Evolutionary conservation across 2,797 vertebrate species (phyloP), one percentile per base, ranked within the genome.

Genomic region (Rachycentron canadum): DNA sequence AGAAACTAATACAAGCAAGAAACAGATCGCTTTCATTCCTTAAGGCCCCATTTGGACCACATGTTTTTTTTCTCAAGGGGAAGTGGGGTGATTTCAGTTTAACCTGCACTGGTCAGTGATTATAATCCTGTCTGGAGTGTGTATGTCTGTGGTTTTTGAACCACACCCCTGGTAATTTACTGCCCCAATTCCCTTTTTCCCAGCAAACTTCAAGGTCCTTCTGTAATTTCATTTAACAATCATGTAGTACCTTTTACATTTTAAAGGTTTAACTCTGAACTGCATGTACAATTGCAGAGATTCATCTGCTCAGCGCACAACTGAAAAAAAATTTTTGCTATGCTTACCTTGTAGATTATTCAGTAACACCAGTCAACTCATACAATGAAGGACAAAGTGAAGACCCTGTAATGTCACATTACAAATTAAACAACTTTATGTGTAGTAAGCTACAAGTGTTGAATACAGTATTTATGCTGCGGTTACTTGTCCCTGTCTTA

Each of bases 41-140:
- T n/a, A n/a, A n/a, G n/a, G n/a, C n/a, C n/a, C n/a, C n/a, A n/a
- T n/a, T n/a, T n/a, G 0, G 43, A 21, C 32, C 21, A 47, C 41
- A 47, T 73, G 32, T 76, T 55, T 38, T 55, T 38, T 72, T 63
- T 60, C 25, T 63, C n/a, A 8, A 6, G 26, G 23, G 41, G 40
- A 73, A 50, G 19, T 40, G 21, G 17, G 25, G 0, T 43, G 34
- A 52, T 80, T 55, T 65, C 5, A 70, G 4, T 70, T 62, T 61
- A 36, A 61, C 34, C 45, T 50, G n/a, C 1, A 2, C 55, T 59
- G 36, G 11, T 52, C 57, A 12, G 47, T 23, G n/a, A 25, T 50
- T 12, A 2, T 11, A 50, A 23, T 50, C 45, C 57, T 43, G 41
- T 43, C 41, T 43, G 41, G 5, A 19, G 16, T 43, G 41, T 7